Evolutionary conservation across 2,113 vertebrate genomes (phyloP).

Genomic region (Anser cygnoides): DNA sequence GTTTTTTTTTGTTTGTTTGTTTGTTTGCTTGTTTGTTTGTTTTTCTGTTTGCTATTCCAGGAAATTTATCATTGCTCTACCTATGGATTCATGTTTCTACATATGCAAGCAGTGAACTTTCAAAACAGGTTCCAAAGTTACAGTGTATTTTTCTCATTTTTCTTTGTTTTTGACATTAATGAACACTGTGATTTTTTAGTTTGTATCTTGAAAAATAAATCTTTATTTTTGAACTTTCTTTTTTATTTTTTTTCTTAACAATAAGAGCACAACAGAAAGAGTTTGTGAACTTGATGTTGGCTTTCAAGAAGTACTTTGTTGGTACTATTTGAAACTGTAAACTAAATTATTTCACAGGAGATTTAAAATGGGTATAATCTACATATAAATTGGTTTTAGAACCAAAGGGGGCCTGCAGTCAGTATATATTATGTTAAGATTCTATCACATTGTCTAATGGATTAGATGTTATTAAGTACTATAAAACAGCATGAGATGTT

Average conservation of each 20-base stretch:
- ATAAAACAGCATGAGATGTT: constrained; percentile 72
- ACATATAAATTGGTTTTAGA: constrained; percentile 84
- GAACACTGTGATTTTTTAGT: neutral
- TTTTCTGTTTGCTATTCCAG: neutral
- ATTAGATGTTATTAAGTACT: constrained; percentile 81
- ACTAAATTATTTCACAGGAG: constrained; percentile 77
- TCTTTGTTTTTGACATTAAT: neutral
- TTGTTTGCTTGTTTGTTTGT: neutral
- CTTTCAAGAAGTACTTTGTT: constrained; percentile 62
- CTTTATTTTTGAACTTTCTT: neutral
- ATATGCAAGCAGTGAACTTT: neutral
- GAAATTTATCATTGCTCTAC: neutral
- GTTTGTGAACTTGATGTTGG: neutral
- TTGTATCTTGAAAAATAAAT: neutral
- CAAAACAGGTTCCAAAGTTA: neutral
- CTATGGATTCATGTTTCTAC: neutral
- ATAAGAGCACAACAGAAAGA: neutral
- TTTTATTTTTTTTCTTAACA: neutral
- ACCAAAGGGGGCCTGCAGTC: constrained; percentile 74
- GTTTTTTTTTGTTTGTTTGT: too few species aligned
- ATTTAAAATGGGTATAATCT: constrained; percentile 82
- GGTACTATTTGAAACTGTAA: constrained; percentile 75
- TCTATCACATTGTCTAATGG: constrained; percentile 76
- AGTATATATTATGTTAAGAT: constrained; percentile 75
- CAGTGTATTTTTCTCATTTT: neutral